A percentile compares a stretch with the other conserved stretches of the same genome.
Conservation (phyloP, 2,888 invertebrate genomes). For the Melinaea menophilus region DNA sequence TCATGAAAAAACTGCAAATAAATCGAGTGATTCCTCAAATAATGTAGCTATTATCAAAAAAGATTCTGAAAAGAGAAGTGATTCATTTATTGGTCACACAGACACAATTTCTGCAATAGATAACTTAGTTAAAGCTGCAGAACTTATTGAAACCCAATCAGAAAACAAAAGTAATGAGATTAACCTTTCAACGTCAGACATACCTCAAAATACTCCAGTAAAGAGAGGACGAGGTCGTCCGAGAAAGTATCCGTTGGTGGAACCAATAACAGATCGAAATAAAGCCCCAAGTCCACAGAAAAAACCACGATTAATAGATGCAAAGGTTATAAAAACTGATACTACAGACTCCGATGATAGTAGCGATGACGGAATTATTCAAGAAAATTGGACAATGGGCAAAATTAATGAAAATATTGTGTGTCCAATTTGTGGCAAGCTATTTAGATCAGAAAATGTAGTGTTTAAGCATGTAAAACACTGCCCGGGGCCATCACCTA, state of each 20-base stretch:
- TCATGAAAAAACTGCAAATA: conserved; percentile 39
- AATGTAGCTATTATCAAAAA: conserved; percentile 38
- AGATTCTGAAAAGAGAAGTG: conserved; percentile 42
- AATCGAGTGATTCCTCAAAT: conserved; percentile 38
- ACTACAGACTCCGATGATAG: conserved; percentile 48
- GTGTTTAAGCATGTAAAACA: conserved; percentile 75
- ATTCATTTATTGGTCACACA: conserved; percentile 41
- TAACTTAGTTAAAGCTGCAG: conserved; percentile 70
- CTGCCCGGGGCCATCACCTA: conserved; percentile 71
- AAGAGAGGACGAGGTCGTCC: conserved; percentile 71
- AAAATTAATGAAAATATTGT: conserved; percentile 74
- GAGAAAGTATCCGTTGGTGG: conserved; percentile 65
- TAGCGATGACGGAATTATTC: conserved; percentile 51
- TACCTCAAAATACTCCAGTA: conserved; percentile 50
- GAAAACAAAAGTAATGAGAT: conserved; percentile 43
- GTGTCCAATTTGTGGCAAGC: conserved; percentile 71
- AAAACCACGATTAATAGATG: conserved; percentile 57
- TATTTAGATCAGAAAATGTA: conserved; percentile 72
- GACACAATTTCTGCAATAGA: conserved; percentile 65
- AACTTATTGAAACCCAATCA: conserved; percentile 64
- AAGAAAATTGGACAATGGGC: conserved; percentile 75
- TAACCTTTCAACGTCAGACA: conserved; percentile 36
- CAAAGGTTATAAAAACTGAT: conserved; percentile 44
- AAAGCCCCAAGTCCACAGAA: conserved; percentile 58
- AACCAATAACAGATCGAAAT: conserved; percentile 40